Conservation (phyloP, 2,113 vertebrate genomes). For the Brachypteracias leptosomus region DNA sequence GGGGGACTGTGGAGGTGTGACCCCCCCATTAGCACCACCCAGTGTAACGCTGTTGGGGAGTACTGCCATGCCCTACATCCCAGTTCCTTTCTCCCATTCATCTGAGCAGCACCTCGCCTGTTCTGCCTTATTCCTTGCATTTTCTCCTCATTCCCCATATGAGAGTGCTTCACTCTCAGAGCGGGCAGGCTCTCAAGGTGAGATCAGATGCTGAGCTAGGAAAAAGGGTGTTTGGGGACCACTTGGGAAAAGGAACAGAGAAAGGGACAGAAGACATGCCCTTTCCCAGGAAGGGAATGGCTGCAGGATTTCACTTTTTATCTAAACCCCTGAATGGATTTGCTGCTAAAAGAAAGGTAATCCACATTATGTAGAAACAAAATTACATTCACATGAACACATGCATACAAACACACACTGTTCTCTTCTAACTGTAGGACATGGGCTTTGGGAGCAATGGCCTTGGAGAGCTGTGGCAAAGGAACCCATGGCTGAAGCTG, state of each 20-base stretch:
- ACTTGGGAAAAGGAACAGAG: neutral
- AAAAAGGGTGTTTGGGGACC: neutral
- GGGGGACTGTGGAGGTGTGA: neutral
- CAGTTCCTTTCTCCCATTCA: neutral
- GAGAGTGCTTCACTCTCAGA: neutral
- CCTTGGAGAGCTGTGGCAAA: neutral
- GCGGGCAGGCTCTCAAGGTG: neutral
- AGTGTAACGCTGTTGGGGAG: no score
- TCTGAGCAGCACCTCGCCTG: neutral
- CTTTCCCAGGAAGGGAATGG: neutral
- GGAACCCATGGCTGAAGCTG: neutral
- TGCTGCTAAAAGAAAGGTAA: constrained; percentile 47
- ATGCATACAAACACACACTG: constrained; percentile 29
- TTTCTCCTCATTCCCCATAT: fast-evolving
- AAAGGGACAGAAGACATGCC: neutral
- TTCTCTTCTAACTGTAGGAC: constrained; percentile 3
- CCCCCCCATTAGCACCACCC: neutral
- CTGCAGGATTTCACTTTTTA: constrained; percentile 41
- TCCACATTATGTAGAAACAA: constrained; percentile 48
- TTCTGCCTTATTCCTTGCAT: neutral
- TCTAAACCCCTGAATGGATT: constrained; percentile 29
- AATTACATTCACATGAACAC: constrained; percentile 62
- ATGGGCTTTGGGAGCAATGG: neutral
- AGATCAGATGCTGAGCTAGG: neutral
- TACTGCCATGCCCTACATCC: neutral